A percentile compares a stretch with the other conserved stretches of the same genome.
Evolutionary conservation across 2,797 vertebrate species (phyloP).

Genomic region (Spinibarbus caldwelli): DNA sequence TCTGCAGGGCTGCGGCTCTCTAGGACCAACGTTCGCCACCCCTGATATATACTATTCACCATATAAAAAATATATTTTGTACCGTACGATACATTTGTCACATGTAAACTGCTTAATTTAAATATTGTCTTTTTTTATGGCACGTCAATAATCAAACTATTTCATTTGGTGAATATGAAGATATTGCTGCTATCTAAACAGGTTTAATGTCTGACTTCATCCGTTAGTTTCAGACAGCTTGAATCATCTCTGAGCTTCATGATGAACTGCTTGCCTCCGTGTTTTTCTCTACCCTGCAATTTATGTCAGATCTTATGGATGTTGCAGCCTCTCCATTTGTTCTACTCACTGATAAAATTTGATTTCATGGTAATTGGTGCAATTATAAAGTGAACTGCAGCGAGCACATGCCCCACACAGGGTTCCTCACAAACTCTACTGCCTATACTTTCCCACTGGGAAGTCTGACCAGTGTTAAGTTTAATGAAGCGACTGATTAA

Average conservation of each 20-base stretch:
- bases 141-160: not conserved
- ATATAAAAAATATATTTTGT: not conserved
- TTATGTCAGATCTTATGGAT: constrained; percentile 55
- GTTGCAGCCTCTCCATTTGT: constrained; percentile 48
- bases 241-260: constrained; percentile 25
- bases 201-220: constrained; percentile 12
- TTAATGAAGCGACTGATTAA: not conserved
- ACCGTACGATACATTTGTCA: not conserved
- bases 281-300: constrained; percentile 44
- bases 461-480: constrained; percentile 5
- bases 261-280: constrained; percentile 46
- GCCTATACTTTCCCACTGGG: constrained; percentile 31
- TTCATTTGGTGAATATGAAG: not conserved
- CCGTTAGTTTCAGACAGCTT: constrained; percentile 23
- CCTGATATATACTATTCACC: not conserved
- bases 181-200: not conserved
- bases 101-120: not conserved
- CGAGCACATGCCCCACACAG: not conserved
- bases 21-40: no score
- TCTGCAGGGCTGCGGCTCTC: no score
- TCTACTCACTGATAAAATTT: constrained; percentile 54
- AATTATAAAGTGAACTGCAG: constrained; percentile 50
- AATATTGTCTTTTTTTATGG: not conserved
- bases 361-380: constrained; percentile 54
- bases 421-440: constrained; percentile 22